Percentiles rank a stretch among this genome's conserved stretches.
These are phyloP conservation scores for Zaprionus lineosus DNA, from an alignment of 2,888 invertebrate genomes.

Conservation along the genomic window DNA sequence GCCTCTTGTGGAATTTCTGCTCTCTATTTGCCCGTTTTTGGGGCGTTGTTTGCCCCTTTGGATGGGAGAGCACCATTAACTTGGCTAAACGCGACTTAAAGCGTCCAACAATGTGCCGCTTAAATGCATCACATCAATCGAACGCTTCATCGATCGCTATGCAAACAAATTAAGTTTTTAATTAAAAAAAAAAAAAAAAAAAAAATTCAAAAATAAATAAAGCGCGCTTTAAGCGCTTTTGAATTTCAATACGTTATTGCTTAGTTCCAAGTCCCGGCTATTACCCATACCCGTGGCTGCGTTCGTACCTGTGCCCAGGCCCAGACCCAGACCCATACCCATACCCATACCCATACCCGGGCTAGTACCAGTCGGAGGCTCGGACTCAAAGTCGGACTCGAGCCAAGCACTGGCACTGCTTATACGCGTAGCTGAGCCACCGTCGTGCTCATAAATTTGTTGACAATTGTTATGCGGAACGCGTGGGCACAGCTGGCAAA, in stretches of 20 bases:
- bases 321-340: not conserved
- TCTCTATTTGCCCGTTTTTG: slow-evolving; percentile 44
- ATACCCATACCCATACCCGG: not conserved
- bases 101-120: slow-evolving; percentile 40
- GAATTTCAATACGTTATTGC: slow-evolving; percentile 47
- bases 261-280: slow-evolving; percentile 5
- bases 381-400: not conserved
- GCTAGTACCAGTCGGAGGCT: not conserved
- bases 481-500: slow-evolving; percentile 66
- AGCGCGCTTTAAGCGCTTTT: slow-evolving; percentile 48
- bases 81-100: slow-evolving; percentile 24
- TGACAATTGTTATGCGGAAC: slow-evolving; percentile 73
- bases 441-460: slow-evolving; percentile 76
- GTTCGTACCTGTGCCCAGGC: no score
- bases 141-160: slow-evolving; percentile 43
- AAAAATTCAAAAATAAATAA: slow-evolving; percentile 21
- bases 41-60: slow-evolving; percentile 44
- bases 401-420: slow-evolving; percentile 27
- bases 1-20: slow-evolving; percentile 35
- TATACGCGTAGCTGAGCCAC: slow-evolving; percentile 33
- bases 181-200: slow-evolving; percentile 27
- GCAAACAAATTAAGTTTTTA: slow-evolving; percentile 44
- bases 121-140: slow-evolving; percentile 45
- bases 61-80: slow-evolving; percentile 31
- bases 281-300: not conserved